A percentile compares a stretch with the other conserved stretches of the same genome.
phyloP scores from a whole-genome alignment of 2,888 invertebrate genomes.

The Agriopis aurantiaria region DNA sequence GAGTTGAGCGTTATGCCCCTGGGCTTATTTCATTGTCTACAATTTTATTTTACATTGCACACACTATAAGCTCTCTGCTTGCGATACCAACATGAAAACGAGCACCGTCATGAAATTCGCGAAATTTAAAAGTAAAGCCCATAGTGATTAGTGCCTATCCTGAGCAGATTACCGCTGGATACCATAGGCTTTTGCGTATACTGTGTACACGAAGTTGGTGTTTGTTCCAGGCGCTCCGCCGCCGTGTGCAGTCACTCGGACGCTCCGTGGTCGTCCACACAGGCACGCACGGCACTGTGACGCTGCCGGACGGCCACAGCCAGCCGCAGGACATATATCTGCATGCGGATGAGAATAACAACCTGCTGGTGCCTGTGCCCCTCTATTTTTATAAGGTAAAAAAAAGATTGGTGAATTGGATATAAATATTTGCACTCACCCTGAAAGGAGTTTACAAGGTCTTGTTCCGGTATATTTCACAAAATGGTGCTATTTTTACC shows the following conservation, averaged over 20 bases:
- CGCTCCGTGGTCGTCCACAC: constrained; percentile 62
- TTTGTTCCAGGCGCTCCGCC: constrained; percentile 64
- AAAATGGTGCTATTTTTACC: too few species aligned
- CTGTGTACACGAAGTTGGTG: background rate
- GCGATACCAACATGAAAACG: too few species aligned
- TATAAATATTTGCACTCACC: background rate
- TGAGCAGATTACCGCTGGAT: too few species aligned
- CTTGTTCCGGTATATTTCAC: too few species aligned
- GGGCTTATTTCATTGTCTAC: too few species aligned
- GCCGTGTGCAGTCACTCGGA: constrained; percentile 55
- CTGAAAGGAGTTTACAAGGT: too few species aligned
- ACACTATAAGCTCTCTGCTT: too few species aligned
- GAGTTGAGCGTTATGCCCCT: too few species aligned
- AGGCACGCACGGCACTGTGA: constrained; percentile 65
- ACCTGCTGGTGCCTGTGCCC: constrained; percentile 70
- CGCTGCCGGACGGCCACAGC: constrained; percentile 54
- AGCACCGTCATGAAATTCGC: too few species aligned
- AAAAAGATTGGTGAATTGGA: background rate
- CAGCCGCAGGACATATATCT: constrained; percentile 56
- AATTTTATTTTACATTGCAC: too few species aligned
- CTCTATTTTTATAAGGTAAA: constrained; percentile 76
- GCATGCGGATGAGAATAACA: constrained; percentile 67
- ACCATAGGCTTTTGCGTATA: too few species aligned
- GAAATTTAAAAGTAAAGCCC: too few species aligned
- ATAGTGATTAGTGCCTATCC: background rate